These are phyloP conservation scores for Lerema accius DNA, from an alignment of 1,140 invertebrate species.

Conservation along the genomic window DNA sequence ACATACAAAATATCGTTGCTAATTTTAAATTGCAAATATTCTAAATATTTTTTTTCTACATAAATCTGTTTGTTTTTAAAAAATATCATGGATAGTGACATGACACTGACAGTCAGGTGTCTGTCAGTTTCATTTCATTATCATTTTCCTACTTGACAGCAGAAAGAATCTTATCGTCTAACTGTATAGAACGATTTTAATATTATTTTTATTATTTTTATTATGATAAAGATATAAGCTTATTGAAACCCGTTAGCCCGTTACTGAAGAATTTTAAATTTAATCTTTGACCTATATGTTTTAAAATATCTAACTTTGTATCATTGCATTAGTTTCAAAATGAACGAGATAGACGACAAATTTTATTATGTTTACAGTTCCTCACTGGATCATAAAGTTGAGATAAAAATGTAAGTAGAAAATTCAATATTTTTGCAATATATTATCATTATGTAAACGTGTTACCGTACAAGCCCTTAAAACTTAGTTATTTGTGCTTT, in stretches of 20 bases:
- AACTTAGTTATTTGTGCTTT: too few species aligned
- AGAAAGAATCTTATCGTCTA: constrained; percentile 15
- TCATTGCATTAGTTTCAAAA: constrained; percentile 42
- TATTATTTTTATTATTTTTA: neutral
- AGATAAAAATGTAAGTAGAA: constrained; percentile 95
- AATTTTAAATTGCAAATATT: too few species aligned
- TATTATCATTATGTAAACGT: neutral
- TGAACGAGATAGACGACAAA: constrained; percentile 88
- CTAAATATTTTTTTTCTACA: too few species aligned
- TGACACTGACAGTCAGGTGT: too few species aligned
- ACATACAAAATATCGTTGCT: too few species aligned
- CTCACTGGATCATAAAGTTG: constrained; percentile 91
- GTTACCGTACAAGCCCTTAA: too few species aligned
- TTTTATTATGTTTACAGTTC: constrained; percentile 96
- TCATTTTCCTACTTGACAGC: too few species aligned
- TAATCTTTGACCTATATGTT: neutral
- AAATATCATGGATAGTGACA: too few species aligned
- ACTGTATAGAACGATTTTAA: too few species aligned
- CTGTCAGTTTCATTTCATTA: too few species aligned
- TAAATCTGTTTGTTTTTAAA: too few species aligned
- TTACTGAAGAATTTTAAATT: neutral
- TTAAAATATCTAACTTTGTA: neutral
- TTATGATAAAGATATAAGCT: neutral
- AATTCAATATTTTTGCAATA: neutral
- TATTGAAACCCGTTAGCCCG: too few species aligned